Evolutionary conservation across 2,113 vertebrate genomes (phyloP).

Genomic region (Bombycilla garrulus): DNA sequence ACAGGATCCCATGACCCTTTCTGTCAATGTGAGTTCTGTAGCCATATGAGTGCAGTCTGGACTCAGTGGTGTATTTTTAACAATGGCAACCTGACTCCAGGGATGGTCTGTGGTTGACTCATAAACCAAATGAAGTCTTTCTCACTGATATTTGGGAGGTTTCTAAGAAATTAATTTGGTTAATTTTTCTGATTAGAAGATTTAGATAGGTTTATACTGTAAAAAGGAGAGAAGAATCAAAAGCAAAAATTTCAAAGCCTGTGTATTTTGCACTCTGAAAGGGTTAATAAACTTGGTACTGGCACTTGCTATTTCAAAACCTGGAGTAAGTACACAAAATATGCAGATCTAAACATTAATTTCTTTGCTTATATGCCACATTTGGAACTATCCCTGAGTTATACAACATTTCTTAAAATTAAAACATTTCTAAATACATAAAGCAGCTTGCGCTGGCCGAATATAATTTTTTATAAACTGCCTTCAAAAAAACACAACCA

Average conservation of each 20-base stretch:
- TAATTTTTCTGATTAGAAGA: not conserved
- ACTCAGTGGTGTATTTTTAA: not conserved
- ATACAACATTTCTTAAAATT: slow-evolving; percentile 6
- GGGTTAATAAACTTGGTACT: not conserved
- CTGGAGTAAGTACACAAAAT: not conserved
- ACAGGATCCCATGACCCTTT: not conserved
- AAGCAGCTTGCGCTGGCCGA: not conserved
- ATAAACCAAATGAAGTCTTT: not conserved
- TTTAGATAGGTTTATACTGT: not conserved
- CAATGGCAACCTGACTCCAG: not conserved
- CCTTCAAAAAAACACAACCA: not conserved
- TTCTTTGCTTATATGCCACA: not conserved
- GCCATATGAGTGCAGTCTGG: not conserved
- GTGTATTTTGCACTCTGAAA: not conserved
- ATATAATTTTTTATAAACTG: not conserved
- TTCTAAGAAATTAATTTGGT: not conserved
- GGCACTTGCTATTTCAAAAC: not conserved
- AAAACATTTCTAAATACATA: slow-evolving; percentile 23
- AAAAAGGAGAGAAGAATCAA: not conserved
- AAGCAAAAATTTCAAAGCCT: not conserved
- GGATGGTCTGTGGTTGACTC: not conserved
- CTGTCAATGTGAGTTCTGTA: not conserved
- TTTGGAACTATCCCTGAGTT: slow-evolving; percentile 2
- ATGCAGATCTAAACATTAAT: not conserved
- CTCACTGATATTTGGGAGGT: not conserved